A percentile compares a stretch with the other conserved stretches of the same genome.
Conservation (phyloP, 2,888 invertebrate species). For the Sepiola atlantica region DNA sequence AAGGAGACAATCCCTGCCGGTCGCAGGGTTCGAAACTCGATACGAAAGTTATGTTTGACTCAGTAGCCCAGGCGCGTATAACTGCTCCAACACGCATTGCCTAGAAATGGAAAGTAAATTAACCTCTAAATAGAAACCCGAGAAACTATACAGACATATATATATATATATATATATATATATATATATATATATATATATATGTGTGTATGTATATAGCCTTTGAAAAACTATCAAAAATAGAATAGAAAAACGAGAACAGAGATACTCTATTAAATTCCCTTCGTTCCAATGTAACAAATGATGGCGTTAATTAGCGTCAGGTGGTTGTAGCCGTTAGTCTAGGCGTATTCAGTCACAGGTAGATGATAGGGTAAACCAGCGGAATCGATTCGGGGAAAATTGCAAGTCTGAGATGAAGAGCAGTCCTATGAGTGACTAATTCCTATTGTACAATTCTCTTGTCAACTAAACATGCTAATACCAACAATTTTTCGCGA, state of each 20-base stretch:
- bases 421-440: not conserved
- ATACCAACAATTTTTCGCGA: slow-evolving; percentile 2
- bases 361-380: not conserved
- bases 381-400: not conserved
- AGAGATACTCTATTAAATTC: not conserved
- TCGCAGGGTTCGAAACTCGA: too few relatives aligned
- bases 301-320: not conserved
- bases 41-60: too few relatives aligned
- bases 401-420: not conserved
- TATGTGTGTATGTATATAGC: not conserved
- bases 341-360: not conserved
- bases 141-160: too few relatives aligned
- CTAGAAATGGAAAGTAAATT: too few relatives aligned
- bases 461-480: not conserved
- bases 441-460: not conserved
- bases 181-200: too few relatives aligned
- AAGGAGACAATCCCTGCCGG: too few relatives aligned
- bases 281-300: not conserved
- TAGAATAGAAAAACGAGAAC: too few relatives aligned
- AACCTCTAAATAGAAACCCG: too few relatives aligned
- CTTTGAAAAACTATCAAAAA: not conserved
- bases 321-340: not conserved
- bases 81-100: too few relatives aligned
- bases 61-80: too few relatives aligned
- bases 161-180: too few relatives aligned